Evolutionary conservation across 2,113 vertebrate species (phyloP).

Genomic region (Thryonomys swinderianus): DNA sequence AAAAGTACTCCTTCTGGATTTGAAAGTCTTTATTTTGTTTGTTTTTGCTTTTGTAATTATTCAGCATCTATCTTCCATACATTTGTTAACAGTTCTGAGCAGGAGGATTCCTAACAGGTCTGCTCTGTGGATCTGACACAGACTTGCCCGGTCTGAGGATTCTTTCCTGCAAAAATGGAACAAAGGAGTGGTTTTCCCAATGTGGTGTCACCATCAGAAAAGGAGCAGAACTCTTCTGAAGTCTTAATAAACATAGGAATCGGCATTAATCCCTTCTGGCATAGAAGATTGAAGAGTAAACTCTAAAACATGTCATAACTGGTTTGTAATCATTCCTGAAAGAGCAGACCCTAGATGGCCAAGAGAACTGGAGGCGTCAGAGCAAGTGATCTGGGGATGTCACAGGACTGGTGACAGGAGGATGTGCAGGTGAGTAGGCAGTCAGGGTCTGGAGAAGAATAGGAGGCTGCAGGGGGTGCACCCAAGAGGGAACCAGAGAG

Average conservation of each 20-base stretch:
- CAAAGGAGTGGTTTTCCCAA: slow-evolving; percentile 32
- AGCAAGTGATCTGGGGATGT: background rate
- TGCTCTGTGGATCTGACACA: slow-evolving; percentile 16
- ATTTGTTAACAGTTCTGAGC: background rate
- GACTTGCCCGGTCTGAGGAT: background rate
- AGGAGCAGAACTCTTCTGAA: background rate
- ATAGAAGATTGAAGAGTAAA: background rate
- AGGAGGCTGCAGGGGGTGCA: background rate
- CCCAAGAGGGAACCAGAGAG: background rate
- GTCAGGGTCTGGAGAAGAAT: background rate
- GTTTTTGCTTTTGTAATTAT: background rate
- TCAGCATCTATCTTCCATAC: background rate
- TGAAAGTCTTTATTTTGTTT: slow-evolving; percentile 16
- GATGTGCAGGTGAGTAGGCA: background rate
- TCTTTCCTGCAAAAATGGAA: slow-evolving; percentile 19
- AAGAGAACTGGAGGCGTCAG: background rate
- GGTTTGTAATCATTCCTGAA: background rate
- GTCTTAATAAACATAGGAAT: background rate
- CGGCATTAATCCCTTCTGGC: background rate
- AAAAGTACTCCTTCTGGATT: slow-evolving; percentile 29
- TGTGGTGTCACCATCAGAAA: background rate
- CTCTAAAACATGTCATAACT: background rate
- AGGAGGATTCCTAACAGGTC: background rate
- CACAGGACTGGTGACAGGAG: background rate
- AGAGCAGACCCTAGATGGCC: background rate